Evolutionary conservation across 1,140 invertebrate genomes (phyloP).

Genomic region (Calosoma granatense): DNA sequence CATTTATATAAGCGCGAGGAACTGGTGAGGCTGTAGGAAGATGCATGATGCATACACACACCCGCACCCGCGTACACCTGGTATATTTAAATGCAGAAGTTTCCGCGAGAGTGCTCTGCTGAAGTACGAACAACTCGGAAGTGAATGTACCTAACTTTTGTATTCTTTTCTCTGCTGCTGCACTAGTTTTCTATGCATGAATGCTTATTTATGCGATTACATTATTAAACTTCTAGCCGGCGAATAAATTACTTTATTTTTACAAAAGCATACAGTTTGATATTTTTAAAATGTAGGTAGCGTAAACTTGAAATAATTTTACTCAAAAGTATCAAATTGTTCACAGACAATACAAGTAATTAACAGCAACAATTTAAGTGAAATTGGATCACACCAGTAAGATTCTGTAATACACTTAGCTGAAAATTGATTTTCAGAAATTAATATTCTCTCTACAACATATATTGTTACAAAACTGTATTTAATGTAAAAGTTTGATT

Average conservation of each 20-base stretch:
- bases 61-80: no score
- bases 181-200: constrained; percentile 9
- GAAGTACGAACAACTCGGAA: background rate
- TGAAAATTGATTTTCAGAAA: no score
- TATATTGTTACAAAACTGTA: no score
- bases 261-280: background rate
- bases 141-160: background rate
- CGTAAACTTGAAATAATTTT: background rate
- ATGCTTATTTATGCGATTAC: constrained; percentile 8
- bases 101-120: background rate
- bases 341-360: background rate
- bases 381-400: no score
- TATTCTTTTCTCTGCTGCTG: background rate
- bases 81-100: no score
- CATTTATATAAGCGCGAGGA: no score
- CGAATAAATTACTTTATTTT: constrained; percentile 2
- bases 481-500: no score
- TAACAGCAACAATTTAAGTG: no score
- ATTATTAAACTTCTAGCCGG: background rate
- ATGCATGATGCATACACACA: no score
- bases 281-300: background rate
- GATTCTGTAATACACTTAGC: no score
- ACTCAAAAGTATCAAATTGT: background rate
- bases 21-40: no score
- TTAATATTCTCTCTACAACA: no score